Percentiles rank a stretch among this genome's conserved stretches.
phyloP scores from a whole-genome alignment of 1,140 invertebrate species.

The Lordiphosa collinella region DNA sequence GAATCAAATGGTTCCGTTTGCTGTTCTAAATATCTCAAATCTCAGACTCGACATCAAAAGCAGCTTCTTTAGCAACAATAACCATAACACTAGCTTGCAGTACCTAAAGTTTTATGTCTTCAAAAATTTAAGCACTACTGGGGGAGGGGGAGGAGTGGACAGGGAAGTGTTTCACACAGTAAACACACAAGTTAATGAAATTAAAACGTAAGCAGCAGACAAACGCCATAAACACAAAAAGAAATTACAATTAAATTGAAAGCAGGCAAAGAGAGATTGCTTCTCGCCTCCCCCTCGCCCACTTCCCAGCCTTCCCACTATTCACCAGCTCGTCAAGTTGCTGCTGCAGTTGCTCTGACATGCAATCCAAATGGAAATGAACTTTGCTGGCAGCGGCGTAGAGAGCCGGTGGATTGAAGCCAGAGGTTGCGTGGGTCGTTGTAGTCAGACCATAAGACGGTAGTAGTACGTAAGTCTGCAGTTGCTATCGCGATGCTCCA shows the following conservation, averaged over 20 bases:
- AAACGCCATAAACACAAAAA: conserved; percentile 74
- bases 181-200: conserved; percentile 72
- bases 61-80: conserved; percentile 31
- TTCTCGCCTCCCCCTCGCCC: conserved; percentile 9
- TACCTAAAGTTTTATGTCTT: conserved; percentile 56
- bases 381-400: conserved; percentile 31
- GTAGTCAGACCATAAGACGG: conserved; percentile 21
- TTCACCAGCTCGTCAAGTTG: neutral
- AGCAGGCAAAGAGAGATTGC: conserved; percentile 38
- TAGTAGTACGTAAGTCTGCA: conserved; percentile 22
- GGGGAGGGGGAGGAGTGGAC: neutral
- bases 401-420: conserved; percentile 16
- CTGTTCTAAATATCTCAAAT: conserved; percentile 52
- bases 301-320: neutral
- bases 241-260: conserved; percentile 77
- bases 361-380: conserved; percentile 73
- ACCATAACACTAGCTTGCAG: conserved; percentile 22
- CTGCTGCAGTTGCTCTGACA: conserved; percentile 37
- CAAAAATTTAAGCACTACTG: conserved; percentile 21
- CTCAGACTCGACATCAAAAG: conserved; percentile 55
- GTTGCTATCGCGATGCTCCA: conserved; percentile 67
- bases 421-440: conserved; percentile 50
- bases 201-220: conserved; percentile 72
- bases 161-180: conserved; percentile 72
- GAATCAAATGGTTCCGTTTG: conserved; percentile 35